Evolutionary conservation across 2,888 invertebrate genomes (phyloP).

Genomic region (Pandemis heparana): DNA sequence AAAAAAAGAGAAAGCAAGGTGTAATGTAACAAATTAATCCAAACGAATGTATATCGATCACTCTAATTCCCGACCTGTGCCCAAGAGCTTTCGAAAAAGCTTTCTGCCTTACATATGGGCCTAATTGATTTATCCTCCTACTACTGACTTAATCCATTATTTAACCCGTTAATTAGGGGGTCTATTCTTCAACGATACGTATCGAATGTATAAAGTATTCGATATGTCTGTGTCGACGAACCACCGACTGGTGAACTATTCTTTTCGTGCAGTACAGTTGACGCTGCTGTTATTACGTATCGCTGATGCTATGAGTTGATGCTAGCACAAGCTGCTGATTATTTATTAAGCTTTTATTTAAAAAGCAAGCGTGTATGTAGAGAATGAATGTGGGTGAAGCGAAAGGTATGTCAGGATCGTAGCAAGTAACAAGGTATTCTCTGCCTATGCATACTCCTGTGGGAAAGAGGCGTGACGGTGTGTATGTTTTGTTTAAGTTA

Average conservation of each 20-base stretch:
- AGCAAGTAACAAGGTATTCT: no score
- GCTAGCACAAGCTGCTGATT: no score
- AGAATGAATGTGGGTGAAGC: no score
- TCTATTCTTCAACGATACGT: constrained; percentile 45
- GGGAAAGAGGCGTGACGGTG: no score
- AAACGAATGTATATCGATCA: not conserved
- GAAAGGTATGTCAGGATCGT: no score
- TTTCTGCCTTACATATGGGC: not conserved
- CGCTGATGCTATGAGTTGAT: not conserved
- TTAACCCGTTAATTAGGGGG: constrained; percentile 43
- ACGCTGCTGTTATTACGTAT: constrained; percentile 49
- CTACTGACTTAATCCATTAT: not conserved
- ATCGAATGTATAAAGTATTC: constrained; percentile 50
- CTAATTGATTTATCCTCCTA: not conserved
- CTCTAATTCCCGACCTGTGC: not conserved
- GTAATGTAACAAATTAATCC: no score
- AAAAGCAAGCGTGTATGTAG: no score
- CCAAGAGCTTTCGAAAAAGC: not conserved
- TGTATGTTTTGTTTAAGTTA: no score
- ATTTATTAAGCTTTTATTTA: no score
- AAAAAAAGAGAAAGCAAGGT: no score
- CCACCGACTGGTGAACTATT: constrained; percentile 46
- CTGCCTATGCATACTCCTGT: no score
- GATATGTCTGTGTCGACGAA: constrained; percentile 54
- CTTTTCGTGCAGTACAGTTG: constrained; percentile 54